phyloP scores from a whole-genome alignment of 2,797 vertebrate species.

The Ctenosaura bakeri region DNA sequence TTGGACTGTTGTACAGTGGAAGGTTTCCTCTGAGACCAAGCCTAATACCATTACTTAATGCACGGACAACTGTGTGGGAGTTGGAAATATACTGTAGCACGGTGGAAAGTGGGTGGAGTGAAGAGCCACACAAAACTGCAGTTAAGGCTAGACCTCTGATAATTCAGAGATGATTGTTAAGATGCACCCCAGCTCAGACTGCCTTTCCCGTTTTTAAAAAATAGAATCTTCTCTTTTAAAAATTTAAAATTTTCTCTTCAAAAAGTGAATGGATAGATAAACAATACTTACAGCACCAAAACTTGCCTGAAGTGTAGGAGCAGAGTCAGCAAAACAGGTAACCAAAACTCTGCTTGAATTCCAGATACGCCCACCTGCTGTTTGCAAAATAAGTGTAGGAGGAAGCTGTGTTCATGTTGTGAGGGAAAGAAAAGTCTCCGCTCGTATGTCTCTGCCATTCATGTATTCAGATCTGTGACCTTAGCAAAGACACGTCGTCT shows the following conservation, averaged over 20 bases:
- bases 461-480: not conserved
- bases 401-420: not conserved
- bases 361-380: not conserved
- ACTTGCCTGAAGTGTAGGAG: not conserved
- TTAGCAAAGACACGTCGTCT: accelerated
- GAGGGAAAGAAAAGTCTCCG: too few relatives aligned
- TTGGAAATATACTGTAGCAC: not conserved
- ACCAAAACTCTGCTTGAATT: not conserved
- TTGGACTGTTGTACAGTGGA: not conserved
- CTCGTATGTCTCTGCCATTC: constrained; percentile 3
- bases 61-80: not conserved
- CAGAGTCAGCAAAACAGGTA: not conserved
- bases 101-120: not conserved
- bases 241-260: too few relatives aligned
- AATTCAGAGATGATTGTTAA: not conserved
- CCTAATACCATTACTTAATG: constrained; percentile 10
- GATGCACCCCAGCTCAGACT: not conserved
- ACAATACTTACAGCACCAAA: too few relatives aligned
- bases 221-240: too few relatives aligned
- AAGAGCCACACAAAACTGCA: not conserved
- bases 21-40: accelerated
- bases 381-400: not conserved
- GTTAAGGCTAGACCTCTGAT: not conserved
- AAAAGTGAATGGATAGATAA: too few relatives aligned
- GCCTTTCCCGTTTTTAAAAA: not conserved